phyloP scores from a whole-genome alignment of 2,113 vertebrate genomes.

The Peromyscus maniculatus region DNA sequence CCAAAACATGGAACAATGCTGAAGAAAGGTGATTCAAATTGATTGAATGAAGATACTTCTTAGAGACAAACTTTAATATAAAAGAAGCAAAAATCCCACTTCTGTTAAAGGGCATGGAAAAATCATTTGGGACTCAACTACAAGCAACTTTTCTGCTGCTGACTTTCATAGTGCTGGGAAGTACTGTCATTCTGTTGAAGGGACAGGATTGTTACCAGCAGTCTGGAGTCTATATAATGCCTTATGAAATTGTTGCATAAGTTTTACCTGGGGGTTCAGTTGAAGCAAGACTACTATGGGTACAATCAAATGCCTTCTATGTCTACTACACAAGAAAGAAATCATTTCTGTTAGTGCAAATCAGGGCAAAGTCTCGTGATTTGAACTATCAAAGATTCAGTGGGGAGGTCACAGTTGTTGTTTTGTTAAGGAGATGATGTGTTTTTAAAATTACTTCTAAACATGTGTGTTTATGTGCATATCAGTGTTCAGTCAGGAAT shows the following conservation, averaged over 20 bases:
- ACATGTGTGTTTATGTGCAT: not conserved
- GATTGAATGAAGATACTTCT: no score
- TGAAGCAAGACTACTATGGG: not conserved
- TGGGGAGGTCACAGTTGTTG: no score
- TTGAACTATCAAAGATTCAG: no score
- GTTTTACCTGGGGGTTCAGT: not conserved
- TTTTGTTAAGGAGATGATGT: not conserved
- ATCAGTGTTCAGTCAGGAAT: not conserved
- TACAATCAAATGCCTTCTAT: not conserved
- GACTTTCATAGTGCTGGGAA: not conserved
- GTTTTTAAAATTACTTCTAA: not conserved
- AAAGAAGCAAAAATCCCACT: not conserved
- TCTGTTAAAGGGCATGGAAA: not conserved
- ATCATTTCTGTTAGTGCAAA: not conserved
- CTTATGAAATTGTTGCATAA: not conserved
- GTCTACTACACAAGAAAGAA: not conserved
- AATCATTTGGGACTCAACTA: not conserved
- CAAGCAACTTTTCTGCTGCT: not conserved
- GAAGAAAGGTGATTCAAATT: not conserved
- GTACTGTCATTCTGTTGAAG: not conserved
- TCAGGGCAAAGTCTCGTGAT: no score
- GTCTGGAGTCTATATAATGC: not conserved
- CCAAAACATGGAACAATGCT: not conserved
- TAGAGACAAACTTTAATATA: not conserved
- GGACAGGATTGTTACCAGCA: not conserved